These are phyloP conservation scores for Pseudorectes ferrugineus DNA, from an alignment of 2,113 vertebrate genomes.

Conservation along the genomic window DNA sequence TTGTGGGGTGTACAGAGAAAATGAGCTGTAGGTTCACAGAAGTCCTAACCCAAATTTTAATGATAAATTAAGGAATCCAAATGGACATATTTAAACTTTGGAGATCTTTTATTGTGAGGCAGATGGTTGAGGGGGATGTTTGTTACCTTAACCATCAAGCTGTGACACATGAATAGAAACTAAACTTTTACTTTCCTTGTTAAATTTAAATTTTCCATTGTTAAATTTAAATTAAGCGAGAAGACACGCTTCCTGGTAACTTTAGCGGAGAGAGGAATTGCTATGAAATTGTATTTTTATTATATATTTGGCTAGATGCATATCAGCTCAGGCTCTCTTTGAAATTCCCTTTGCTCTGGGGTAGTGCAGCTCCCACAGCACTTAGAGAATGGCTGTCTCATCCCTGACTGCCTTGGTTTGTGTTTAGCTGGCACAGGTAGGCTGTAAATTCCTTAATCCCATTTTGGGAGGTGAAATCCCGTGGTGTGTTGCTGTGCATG, in stretches of 20 bases:
- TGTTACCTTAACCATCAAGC: background rate
- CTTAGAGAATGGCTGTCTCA: background rate
- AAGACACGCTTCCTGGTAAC: background rate
- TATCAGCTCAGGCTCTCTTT: background rate
- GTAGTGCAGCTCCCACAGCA: background rate
- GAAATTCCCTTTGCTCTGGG: background rate
- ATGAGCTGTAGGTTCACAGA: background rate
- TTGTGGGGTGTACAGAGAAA: background rate
- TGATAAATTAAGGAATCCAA: background rate
- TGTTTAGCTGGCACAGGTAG: background rate
- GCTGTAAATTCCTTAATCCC: background rate
- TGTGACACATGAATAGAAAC: background rate
- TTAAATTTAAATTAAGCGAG: background rate
- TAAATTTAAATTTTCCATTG: background rate
- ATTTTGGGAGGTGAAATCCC: background rate
- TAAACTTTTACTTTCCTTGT: background rate
- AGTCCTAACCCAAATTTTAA: background rate
- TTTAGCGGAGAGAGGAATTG: background rate
- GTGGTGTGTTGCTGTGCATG: fast-evolving
- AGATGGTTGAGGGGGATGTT: background rate
- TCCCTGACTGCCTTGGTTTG: background rate
- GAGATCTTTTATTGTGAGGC: background rate
- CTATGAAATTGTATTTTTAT: background rate
- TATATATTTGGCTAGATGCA: background rate
- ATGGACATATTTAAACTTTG: background rate